Evolutionary conservation across 2,113 vertebrate genomes (phyloP), one percentile per base, ranked within the genome.

Genomic region (Xenus cinereus): DNA sequence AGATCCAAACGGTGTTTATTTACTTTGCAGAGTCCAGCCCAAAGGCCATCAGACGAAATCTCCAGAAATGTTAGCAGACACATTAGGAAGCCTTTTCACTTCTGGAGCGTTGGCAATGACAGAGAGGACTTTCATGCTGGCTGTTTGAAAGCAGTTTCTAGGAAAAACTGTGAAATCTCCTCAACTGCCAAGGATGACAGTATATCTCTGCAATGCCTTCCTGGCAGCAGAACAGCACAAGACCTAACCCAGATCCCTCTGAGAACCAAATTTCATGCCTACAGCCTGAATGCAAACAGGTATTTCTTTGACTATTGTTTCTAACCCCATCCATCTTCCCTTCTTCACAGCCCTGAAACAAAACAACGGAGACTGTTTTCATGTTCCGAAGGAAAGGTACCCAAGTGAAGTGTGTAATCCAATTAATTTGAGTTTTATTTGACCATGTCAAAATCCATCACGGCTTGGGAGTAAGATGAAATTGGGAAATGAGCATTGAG

Each of bases 341-440:
- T 64, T 89, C 90, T 87, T 93, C 62, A 48, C 30, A 93, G 72
- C 72, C 51, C 64, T 81, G 79, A 81, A 90, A 92, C 46, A 89
- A 92, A 95, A 78, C 90, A 86, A 78, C 73, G 64, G 90, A 93
- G 76, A 53, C 73, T 95, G 80, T 89, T 86, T 94, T 90, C 68
- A 60, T 87, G 93, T 84, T 95, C 83, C 82, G 83, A 91, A 87
- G 79, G 72, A 84, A 84, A 96, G 92, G 86, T 97, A 84, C 73
- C 96, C 86, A 89, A 97, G 90, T 97, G 95, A 91, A 96, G 83
- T 97, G 97, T 95, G 90, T 96, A 97, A 97, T 97, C 69, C 94
- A 96, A 97, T 97, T 97, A 96, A 96, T 94, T 27, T 95, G 93
- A 96, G 88, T 97, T 96, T 92, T 93, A 96, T 97, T 92, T 97